Evolutionary conservation across 1,140 invertebrate genomes (phyloP), one percentile per base, ranked within the genome.

Genomic region (Drosophila ananassae): DNA sequence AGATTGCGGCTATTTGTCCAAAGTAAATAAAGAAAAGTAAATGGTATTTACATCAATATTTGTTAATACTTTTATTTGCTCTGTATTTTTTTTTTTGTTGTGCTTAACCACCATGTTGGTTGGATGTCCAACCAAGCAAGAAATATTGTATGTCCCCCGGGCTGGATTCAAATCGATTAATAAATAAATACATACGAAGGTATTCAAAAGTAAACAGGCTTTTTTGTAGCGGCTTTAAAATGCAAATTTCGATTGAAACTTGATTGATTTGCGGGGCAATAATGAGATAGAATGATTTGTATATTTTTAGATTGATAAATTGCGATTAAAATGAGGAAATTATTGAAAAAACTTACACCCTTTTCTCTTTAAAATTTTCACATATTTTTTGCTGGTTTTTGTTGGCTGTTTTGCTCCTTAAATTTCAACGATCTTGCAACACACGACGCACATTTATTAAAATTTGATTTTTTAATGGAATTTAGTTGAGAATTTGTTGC

Each of bases 301-400:
- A 54, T 41, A 28, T 32, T 32, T 28, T 52, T 9, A 24, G 22
- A 5, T 22, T 34, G 13, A 37, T 41, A 41, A 41, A 41, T 41
- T n/a, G 39, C 6, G 8, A 32, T 32, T 10, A 10, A 32, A 28
- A 28, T 28, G 6, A 6, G 9, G 32, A 37, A n/a, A 37, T 37
- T 12, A 4, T 62, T 25, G 21, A 12, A 0, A 7, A 28, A 48
- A 10, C n/a, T 87, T 87, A 87, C 82, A 82, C 83, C 71, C 78
- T 77, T 66, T 64, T 50, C 41, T 57, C 28, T 67, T 67, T 57
- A 39, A 57, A 81, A 44, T 68, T 56, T 76, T 85, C 71, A 87
- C 82, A 89, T 82, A 87, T 87, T 87, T 85, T 78, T 37, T 21
- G 54, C 21, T 59, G 72, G 34, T 52, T 47, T 66, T 66, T 46